Evolutionary conservation across 2,888 invertebrate genomes (phyloP), one percentile per base, ranked within the genome.

Genomic region (Trachelus troglodyta): DNA sequence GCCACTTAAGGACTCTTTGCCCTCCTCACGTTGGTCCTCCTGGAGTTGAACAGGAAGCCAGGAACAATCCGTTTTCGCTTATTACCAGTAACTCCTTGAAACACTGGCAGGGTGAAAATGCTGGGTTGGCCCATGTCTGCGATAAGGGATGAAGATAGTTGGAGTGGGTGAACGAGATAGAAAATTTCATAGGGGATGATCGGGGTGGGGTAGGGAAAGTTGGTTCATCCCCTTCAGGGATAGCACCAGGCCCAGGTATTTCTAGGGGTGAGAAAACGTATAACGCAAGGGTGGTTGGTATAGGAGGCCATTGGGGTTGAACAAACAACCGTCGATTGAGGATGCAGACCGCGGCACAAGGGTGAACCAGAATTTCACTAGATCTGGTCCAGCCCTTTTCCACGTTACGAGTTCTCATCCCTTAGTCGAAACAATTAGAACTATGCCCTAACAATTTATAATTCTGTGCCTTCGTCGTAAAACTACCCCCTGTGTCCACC

Each of bases 391-490:
- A 40, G 15, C 40, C 56, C 56, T 56, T 56, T 56, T 23, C 34
- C 68, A 56, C 73, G 56, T 73, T 68, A 23, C 33, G 77, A 23
- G 31, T 78, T 76, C 76, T 69, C 76, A 73, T 76, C 69, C 76
- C 69, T 68, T 2, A 37, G 40, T 76, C 83, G 86, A 87, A 89
- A 89, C 89, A 87, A 89, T 90, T 87, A 87, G 86, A 89, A 89
- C 86, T 88, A 89, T 89, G 88, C 86, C 84, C 82, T 84, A 87
- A 89, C 87, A 89, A 90, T 90, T 89, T 88, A 89, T 89, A 89
- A 89, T 89, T 89, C 84, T 82, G 74, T 79, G 77, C 56, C 56
- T 56, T 23, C 23, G 23, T 23, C 56, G 9, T 56, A 2, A 23
- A 56, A 56, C 73, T 76, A 40, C 69, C 75, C 75, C 12, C 69